Percentiles rank a stretch among this genome's conserved stretches.
Conservation (phyloP, 2,888 invertebrate species). For the Meloe dianella region DNA sequence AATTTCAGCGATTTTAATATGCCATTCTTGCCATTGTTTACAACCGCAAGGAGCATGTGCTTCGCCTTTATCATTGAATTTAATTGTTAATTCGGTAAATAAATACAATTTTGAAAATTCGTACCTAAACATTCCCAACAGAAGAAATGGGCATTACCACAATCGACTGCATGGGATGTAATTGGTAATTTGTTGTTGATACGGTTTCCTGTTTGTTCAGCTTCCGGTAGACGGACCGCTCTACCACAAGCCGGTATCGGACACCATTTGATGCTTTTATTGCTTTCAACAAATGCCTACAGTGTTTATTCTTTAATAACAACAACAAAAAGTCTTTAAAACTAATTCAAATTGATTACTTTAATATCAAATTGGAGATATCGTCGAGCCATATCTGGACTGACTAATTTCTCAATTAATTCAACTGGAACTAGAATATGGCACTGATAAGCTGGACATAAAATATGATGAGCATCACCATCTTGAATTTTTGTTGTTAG, state of each 20-base stretch:
- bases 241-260: constrained; percentile 71
- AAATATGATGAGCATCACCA: constrained; percentile 70
- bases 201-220: constrained; percentile 56
- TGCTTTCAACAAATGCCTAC: constrained; percentile 73
- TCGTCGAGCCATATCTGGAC: constrained; percentile 68
- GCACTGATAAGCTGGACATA: constrained; percentile 71
- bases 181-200: constrained; percentile 49
- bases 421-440: constrained; percentile 70
- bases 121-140: constrained; percentile 67
- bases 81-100: neutral
- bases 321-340: neutral
- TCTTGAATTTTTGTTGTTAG: constrained; percentile 70
- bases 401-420: constrained; percentile 70
- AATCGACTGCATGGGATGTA: constrained; percentile 70
- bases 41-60: constrained; percentile 74
- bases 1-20: constrained; percentile 67
- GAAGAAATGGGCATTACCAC: constrained; percentile 73
- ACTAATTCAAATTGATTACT: constrained; percentile 53
- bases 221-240: constrained; percentile 69
- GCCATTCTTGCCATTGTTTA: constrained; percentile 66
- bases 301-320: neutral
- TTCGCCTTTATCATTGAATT: constrained; percentile 56
- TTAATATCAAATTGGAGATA: constrained; percentile 74
- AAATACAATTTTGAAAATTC: neutral
- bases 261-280: constrained; percentile 74